phyloP scores from a whole-genome alignment of 2,888 invertebrate genomes.

The Sinelater perroti region DNA sequence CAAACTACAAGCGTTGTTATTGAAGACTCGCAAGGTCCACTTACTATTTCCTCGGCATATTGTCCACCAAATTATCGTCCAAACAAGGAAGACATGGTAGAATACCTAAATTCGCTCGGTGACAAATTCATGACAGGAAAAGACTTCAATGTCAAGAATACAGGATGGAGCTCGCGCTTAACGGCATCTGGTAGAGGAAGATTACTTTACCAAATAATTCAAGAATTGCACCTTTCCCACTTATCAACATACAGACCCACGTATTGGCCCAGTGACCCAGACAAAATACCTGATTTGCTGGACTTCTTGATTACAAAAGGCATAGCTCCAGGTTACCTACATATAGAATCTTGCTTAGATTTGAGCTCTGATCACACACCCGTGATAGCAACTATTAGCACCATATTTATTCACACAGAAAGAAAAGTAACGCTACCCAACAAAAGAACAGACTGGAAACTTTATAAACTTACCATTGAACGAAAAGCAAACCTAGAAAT shows the following conservation, averaged over 20 bases:
- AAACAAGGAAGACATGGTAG: neutral
- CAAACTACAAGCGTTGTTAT: neutral
- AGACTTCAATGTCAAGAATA: neutral
- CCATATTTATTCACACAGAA: neutral
- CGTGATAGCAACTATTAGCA: slow-evolving; percentile 2
- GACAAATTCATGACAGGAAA: neutral
- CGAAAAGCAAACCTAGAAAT: neutral
- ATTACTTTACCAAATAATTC: slow-evolving; percentile 5
- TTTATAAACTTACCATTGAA: neutral
- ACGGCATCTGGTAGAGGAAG: neutral
- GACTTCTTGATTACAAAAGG: neutral
- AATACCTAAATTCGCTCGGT: neutral
- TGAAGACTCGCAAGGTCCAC: neutral
- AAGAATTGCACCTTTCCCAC: slow-evolving; percentile 3
- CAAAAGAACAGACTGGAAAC: slow-evolving; percentile 5
- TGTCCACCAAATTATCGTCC: neutral
- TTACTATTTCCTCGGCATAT: neutral
- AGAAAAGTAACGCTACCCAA: slow-evolving; percentile 1
- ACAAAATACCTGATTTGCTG: neutral
- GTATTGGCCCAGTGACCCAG: neutral
- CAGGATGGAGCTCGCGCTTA: neutral
- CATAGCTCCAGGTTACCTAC: slow-evolving; percentile 1
- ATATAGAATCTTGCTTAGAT: neutral
- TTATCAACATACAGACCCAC: neutral
- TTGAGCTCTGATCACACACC: neutral